Conservation (phyloP, 2,113 vertebrate genomes). For the Eurypyga helias region DNA sequence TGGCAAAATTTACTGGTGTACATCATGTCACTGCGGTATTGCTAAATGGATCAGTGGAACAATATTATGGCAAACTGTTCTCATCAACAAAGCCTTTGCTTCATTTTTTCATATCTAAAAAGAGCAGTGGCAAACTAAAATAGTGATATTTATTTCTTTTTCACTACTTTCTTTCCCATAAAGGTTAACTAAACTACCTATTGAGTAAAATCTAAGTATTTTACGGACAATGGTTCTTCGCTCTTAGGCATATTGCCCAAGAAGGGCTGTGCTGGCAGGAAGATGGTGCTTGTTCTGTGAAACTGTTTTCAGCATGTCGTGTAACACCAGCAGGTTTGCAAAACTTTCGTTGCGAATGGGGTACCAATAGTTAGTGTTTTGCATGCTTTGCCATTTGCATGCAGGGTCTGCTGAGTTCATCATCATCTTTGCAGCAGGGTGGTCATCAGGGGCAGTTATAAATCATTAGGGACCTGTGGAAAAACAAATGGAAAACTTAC, state of each 20-base stretch:
- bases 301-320: background rate
- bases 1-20: background rate
- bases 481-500: slow-evolving; percentile 27
- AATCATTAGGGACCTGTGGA: background rate
- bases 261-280: background rate
- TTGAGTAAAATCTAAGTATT: background rate
- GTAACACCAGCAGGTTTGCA: background rate
- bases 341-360: background rate
- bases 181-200: background rate
- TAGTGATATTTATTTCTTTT: background rate
- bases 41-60: background rate
- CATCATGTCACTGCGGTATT: background rate
- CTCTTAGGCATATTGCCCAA: background rate
- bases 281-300: background rate
- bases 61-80: background rate
- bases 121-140: background rate
- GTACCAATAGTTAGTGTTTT: background rate
- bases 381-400: background rate
- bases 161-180: background rate
- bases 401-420: background rate
- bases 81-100: background rate
- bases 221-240: background rate
- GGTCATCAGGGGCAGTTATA: background rate
- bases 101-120: background rate
- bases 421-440: background rate